phyloP scores from a whole-genome alignment of 2,113 vertebrate genomes.

The Mesocricetus auratus region DNA sequence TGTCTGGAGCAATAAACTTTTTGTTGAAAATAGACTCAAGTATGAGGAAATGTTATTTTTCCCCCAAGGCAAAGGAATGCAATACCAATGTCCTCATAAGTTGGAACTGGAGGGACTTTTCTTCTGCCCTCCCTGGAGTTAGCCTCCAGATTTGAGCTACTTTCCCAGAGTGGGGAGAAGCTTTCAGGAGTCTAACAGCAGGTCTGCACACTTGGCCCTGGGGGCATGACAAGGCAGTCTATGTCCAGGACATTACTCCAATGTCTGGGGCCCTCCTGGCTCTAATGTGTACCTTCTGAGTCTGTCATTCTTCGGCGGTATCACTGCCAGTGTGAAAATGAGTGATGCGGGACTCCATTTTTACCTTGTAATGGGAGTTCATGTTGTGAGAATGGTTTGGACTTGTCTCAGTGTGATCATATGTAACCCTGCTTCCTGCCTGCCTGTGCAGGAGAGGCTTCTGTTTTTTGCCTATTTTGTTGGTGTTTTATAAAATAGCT shows the following conservation, averaged over 20 bases:
- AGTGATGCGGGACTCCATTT: background rate
- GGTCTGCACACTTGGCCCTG: background rate
- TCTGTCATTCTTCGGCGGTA: background rate
- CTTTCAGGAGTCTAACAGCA: background rate
- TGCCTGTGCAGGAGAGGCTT: conserved; percentile 28
- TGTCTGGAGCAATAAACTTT: conserved; percentile 57
- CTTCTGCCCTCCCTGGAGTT: background rate
- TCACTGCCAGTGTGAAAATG: background rate
- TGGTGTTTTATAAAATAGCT: conserved; percentile 31
- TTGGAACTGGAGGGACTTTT: background rate
- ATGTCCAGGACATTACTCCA: background rate
- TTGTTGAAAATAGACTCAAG: conserved; percentile 56
- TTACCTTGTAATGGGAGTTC: conserved; percentile 23
- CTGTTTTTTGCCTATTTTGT: background rate
- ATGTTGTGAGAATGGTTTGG: background rate
- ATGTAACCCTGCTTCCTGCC: conserved; percentile 7
- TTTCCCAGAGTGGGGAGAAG: conserved; percentile 11
- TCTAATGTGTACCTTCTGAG: background rate
- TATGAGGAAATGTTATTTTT: conserved; percentile 60
- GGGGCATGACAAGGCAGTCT: background rate
- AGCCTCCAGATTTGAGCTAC: conserved; percentile 24
- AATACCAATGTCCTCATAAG: conserved; percentile 8
- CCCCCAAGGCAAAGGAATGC: conserved; percentile 1
- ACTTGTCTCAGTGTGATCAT: background rate
- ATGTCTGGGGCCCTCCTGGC: background rate